Conservation (phyloP, 2,888 invertebrate species). For the Temnothorax ravouxi region DNA sequence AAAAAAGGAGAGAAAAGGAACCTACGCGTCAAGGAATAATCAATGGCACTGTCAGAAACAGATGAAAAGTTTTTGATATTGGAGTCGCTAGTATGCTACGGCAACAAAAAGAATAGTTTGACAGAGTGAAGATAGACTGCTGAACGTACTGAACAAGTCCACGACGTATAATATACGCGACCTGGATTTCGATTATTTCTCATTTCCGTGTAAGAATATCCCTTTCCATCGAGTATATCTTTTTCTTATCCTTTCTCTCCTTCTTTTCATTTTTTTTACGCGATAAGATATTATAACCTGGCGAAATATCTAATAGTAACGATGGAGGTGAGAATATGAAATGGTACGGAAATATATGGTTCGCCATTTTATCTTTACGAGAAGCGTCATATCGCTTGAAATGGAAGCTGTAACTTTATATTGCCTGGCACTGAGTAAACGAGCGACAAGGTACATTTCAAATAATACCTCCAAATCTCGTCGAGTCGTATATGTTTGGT, state of each 20-base stretch:
- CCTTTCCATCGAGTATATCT: not conserved
- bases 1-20: constrained; percentile 33
- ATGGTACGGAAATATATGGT: constrained; percentile 44
- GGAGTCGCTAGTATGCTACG: constrained; percentile 65
- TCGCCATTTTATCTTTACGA: constrained; percentile 43
- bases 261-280: not conserved
- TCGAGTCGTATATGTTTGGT: constrained; percentile 14
- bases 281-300: constrained; percentile 39
- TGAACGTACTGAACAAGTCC: constrained; percentile 62
- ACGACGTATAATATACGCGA: constrained; percentile 53
- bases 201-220: constrained; percentile 19
- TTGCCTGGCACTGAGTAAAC: constrained; percentile 47
- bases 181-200: constrained; percentile 59
- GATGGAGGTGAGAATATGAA: constrained; percentile 50
- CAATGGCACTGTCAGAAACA: constrained; percentile 63
- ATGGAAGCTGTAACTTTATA: constrained; percentile 36
- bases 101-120: constrained; percentile 64
- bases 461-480: constrained; percentile 39
- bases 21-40: constrained; percentile 44
- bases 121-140: constrained; percentile 55
- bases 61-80: constrained; percentile 71
- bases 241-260: not conserved
- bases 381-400: constrained; percentile 40
- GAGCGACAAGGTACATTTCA: constrained; percentile 31
- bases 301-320: constrained; percentile 42